Base-by-base conservation (phyloP, 2,888 invertebrate species). In the Lithophane leautieri region DNA sequence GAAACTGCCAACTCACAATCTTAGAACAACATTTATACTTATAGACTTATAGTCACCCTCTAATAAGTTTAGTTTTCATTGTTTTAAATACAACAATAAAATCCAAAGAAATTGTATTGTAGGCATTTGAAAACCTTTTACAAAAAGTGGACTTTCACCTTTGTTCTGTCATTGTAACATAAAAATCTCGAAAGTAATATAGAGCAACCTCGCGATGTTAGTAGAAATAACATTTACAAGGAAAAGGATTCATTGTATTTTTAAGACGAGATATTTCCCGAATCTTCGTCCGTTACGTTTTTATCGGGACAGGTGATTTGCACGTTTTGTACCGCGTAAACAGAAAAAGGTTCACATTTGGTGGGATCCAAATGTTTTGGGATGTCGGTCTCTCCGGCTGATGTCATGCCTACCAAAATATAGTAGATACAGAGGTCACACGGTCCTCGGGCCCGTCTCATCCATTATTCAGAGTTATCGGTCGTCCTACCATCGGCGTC, bases 381-480 rank as follows among this genome's bases (percentile, higher is more conserved):
- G 70, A 70, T 79, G 70, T 79, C 67, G 63, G 68, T 77, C 76
- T 75, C 76, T 50, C 71, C 79, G 75, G 83, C 58, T 65, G 71
- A 71, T 85, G 81, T 81, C 76, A 80, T 84, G 89, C 85, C 84
- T 86, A 79, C 84, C 84, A 86, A 89, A 89, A 90, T 89, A 82
- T 85, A 87, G 85, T 73, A 68, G 61, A 68, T 70, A 65, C 66
- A 78, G 70, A 86, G 92, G 92, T 91, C 91, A 89, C 91, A 90
- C 89, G 87, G 90, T 87, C 82, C 88, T 88, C 79, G 71, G 83
- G 71, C 78, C 85, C 77, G 86, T 86, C 90, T 92, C 92, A 94
- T 94, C 89, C 92, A 94, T 94, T 93, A 94, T 94, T 94, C 93
- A 94, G 88, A 89, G 85, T 88, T 89, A 91, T 90, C 88, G 90